These are phyloP conservation scores for Catostomus latipinnis DNA, from an alignment of 2,797 vertebrate genomes.

Conservation along the genomic window DNA sequence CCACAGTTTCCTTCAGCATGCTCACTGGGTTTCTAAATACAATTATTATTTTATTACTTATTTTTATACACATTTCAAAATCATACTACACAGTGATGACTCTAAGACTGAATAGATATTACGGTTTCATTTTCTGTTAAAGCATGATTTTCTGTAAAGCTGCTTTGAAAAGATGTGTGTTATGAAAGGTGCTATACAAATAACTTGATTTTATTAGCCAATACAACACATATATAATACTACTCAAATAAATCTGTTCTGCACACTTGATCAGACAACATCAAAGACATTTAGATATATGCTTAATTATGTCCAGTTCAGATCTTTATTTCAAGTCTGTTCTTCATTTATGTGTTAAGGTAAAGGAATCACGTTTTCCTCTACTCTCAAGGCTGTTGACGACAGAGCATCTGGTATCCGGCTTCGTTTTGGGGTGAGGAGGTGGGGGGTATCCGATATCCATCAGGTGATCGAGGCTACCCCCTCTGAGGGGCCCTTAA, in stretches of 20 bases:
- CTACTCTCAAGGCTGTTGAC: background rate
- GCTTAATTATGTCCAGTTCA: background rate
- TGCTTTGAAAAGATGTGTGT: too few species aligned
- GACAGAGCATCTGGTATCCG: slow-evolving; percentile 38
- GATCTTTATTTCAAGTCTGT: background rate
- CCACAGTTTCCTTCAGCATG: too few species aligned
- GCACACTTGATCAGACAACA: background rate
- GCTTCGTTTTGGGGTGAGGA: slow-evolving; percentile 8
- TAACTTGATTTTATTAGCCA: too few species aligned
- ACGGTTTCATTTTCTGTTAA: too few species aligned
- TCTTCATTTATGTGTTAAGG: background rate
- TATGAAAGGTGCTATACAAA: too few species aligned
- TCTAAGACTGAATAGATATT: too few species aligned
- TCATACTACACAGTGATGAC: too few species aligned
- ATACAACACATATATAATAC: too few species aligned
- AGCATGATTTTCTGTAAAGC: too few species aligned
- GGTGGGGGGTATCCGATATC: slow-evolving; percentile 39
- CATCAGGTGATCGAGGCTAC: slow-evolving; percentile 47
- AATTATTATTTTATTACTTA: too few species aligned
- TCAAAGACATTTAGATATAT: background rate
- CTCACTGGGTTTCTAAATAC: too few species aligned
- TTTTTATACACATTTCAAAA: too few species aligned
- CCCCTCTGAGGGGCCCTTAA: slow-evolving; percentile 11
- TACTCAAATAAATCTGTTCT: background rate
- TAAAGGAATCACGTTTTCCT: slow-evolving; percentile 13